Conservation (phyloP, 2,113 vertebrate species). For the Festucalex cinctus region DNA sequence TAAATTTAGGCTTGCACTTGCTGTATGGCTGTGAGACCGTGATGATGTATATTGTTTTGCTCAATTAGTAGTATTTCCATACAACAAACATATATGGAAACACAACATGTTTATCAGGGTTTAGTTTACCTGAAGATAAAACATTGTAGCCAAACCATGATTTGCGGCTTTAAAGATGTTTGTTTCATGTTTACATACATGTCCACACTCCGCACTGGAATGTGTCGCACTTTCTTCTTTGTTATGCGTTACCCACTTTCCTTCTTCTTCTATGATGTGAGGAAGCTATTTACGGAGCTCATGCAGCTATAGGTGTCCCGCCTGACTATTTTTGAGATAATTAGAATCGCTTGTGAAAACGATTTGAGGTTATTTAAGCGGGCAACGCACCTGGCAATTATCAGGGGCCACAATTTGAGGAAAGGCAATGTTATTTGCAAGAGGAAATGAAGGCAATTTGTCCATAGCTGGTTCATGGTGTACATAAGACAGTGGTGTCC, state of each 20-base stretch:
- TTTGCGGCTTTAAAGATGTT: background rate
- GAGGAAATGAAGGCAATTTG: background rate
- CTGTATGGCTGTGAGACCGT: background rate
- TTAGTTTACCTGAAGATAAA: background rate
- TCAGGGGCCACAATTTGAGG: background rate
- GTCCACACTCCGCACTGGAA: background rate
- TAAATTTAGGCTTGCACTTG: background rate
- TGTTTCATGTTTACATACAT: background rate
- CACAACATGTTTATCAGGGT: background rate
- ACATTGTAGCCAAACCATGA: background rate
- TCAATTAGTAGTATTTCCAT: background rate
- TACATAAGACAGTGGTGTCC: too few species aligned
- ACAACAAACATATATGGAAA: too few species aligned
- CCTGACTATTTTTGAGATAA: background rate
- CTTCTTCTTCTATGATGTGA: background rate
- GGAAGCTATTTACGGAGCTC: background rate
- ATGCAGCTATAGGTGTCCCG: background rate
- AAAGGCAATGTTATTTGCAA: background rate
- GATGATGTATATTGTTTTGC: background rate
- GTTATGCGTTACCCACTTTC: background rate
- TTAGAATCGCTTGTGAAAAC: too few species aligned
- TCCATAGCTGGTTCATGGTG: conserved; percentile 17
- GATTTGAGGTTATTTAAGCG: background rate
- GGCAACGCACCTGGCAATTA: background rate
- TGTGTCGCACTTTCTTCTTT: background rate